Evolutionary conservation across 2,113 vertebrate genomes (phyloP), one percentile per base, ranked within the genome.

Genomic region (Salvelinus alpinus): DNA sequence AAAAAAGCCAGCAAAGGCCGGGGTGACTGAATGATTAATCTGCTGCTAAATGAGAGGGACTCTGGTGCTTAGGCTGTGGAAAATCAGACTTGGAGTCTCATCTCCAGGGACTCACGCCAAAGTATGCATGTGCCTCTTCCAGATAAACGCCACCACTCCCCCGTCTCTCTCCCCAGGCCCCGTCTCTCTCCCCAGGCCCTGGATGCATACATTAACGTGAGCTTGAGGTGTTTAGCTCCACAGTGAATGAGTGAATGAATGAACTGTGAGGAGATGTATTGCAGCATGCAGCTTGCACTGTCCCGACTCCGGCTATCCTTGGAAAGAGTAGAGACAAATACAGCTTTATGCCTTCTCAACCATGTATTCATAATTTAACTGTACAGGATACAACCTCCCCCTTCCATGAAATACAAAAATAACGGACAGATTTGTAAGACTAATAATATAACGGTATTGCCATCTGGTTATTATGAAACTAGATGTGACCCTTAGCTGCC

Each of bases 121-220:
- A 91, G 92, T 89, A 93, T 93, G 94, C 93, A 93, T 92, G 92
- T 86, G 89, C 91, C 92, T 92, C 89, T 86, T 90, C 88, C 91
- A 93, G 91, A 91, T 74, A 90, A 88, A 90, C 88, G 90, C 92
- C 87, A 89, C 51, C 13, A 38, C 29, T 34, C 3, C 66, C 4
- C 25, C 14, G 25, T 18, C 25, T 29, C 64, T 13, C 25, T 29
- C 64, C 14, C 25, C 7, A 34, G 3, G 12, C 7, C 27, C 64
- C 1, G 25, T 66, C 64, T 31, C 29, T 9, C 64, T 31, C 64
- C 13, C 7, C 72, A 27, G 51, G 27, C 66, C 77, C 38, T 44
- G 38, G 9, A 2, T 44, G 38, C 38, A 44, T 44, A 44, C 38
- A 11, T 44, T 44, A 44, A 44, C 9, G 38, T 82, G 90, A 90